Percentiles rank a stretch among this genome's conserved stretches.
Evolutionary conservation across 2,888 invertebrate species (phyloP).

Genomic region (Girardia tigrina): DNA sequence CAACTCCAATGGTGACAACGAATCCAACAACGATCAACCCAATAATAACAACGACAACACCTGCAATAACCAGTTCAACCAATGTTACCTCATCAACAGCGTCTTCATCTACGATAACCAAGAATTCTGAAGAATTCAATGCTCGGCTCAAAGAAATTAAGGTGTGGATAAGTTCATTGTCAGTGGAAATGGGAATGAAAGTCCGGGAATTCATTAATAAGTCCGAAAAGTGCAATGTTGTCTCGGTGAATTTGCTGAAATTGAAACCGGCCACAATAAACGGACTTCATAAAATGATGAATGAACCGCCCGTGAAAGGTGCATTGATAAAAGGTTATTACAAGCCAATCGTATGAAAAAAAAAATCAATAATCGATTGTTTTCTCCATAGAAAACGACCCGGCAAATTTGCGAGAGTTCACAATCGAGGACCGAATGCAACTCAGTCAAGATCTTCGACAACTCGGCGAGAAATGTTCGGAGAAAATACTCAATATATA

Average conservation of each 20-base stretch:
- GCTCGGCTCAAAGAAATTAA: neutral
- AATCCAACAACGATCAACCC: no score
- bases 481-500: neutral
- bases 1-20: neutral
- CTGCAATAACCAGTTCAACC: no score
- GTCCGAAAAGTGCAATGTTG: neutral
- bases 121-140: neutral
- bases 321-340: no score
- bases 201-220: neutral
- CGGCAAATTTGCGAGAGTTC: neutral
- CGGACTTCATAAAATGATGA: slow-evolving; percentile 7
- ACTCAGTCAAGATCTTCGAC: neutral
- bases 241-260: neutral
- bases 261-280: neutral
- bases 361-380: no score
- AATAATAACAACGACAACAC: no score
- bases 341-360: no score
- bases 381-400: no score
- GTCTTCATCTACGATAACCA: no score
- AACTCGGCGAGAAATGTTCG: neutral
- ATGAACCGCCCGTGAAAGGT: neutral
- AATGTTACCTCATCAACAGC: no score
- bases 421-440: neutral
- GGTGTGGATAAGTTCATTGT: neutral
- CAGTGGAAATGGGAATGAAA: neutral